Evolutionary conservation across 2,888 invertebrate genomes (phyloP).

Genomic region (Oscheius sp.): DNA sequence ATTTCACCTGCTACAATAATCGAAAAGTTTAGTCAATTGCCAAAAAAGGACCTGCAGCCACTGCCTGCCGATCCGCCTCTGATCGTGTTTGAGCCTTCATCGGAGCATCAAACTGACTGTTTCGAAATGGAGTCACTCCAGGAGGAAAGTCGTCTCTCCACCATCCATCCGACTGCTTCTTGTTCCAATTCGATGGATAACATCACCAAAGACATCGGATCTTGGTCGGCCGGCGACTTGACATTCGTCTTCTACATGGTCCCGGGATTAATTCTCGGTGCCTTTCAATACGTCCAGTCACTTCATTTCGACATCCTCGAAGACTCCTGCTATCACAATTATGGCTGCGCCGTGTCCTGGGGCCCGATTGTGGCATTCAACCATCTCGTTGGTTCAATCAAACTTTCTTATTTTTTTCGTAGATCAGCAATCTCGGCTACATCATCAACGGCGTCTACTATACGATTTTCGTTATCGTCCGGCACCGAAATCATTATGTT

Average conservation of each 20-base stretch:
- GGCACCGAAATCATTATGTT: constrained; percentile 6
- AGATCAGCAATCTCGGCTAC: constrained; percentile 24
- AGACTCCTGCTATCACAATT: constrained; percentile 77
- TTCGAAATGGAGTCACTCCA: not conserved
- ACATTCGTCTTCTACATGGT: constrained; percentile 12
- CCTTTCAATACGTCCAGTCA: constrained; percentile 14
- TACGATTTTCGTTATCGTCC: not conserved
- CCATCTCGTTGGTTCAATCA: constrained; percentile 80
- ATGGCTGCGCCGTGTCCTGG: constrained; percentile 85
- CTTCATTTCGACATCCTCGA: not conserved
- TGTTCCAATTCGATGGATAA: not conserved
- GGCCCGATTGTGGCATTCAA: constrained; percentile 85
- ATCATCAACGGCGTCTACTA: constrained; percentile 8
- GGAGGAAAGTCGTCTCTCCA: no score
- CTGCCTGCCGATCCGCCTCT: not conserved
- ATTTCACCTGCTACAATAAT: not conserved
- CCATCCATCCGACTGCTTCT: no score
- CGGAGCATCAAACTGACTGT: not conserved
- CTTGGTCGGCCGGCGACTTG: constrained; percentile 4
- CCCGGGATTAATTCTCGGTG: not conserved
- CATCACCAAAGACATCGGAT: not conserved
- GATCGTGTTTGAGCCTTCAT: not conserved
- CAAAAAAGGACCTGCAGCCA: not conserved
- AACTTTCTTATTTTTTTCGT: not conserved
- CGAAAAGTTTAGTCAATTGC: not conserved